phyloP scores from a whole-genome alignment of 2,113 vertebrate species.

The Peucedramus taeniatus region DNA sequence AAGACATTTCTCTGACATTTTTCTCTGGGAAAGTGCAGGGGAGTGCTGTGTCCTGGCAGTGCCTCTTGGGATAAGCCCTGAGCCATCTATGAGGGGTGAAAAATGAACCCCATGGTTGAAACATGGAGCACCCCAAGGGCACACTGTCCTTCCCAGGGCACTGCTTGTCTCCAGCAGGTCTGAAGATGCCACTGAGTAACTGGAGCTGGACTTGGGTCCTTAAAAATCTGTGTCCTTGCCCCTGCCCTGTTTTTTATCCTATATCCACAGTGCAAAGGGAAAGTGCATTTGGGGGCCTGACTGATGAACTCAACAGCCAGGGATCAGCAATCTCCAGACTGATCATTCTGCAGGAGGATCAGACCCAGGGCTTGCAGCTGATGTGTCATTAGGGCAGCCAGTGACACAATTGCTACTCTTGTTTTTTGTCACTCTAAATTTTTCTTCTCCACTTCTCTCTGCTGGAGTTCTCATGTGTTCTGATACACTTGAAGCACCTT shows the following conservation, averaged over 20 bases:
- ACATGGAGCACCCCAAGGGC: not conserved
- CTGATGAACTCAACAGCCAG: not conserved
- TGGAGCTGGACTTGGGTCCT: not conserved
- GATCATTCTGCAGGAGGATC: not conserved
- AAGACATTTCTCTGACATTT: not conserved
- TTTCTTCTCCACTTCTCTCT: not conserved
- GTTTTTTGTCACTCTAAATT: not conserved
- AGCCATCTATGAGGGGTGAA: not conserved
- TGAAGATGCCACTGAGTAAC: not conserved
- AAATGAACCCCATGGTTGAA: accelerated
- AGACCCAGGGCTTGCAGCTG: not conserved
- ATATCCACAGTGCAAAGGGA: not conserved
- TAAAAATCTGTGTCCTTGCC: not conserved
- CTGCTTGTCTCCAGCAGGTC: not conserved
- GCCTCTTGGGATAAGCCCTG: not conserved
- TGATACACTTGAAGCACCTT: not conserved
- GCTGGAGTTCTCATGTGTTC: not conserved
- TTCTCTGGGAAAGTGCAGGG: not conserved
- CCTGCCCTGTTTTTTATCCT: not conserved
- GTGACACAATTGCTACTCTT: not conserved
- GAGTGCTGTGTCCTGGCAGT: not conserved
- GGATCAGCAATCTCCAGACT: not conserved
- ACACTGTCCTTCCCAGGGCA: not conserved
- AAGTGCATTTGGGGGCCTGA: not conserved
- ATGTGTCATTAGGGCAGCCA: not conserved